A percentile compares a stretch with the other conserved stretches of the same genome.
Evolutionary conservation across 2,888 invertebrate species (phyloP).

Genomic region (Ophioninae sp.): DNA sequence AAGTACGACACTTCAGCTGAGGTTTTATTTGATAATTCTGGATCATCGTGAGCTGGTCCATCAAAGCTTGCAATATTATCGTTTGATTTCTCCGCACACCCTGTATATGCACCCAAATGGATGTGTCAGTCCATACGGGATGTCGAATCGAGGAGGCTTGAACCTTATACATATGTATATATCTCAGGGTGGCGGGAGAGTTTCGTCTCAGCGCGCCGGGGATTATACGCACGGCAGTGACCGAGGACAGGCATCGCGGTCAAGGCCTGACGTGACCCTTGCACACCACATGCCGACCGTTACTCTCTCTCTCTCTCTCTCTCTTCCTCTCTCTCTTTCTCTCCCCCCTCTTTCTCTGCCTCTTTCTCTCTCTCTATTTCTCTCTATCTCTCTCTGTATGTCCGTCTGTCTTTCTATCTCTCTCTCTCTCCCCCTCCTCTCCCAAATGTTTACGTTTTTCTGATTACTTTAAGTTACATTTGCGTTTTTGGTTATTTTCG

Average conservation of each 20-base stretch:
- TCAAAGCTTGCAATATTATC: too few relatives aligned
- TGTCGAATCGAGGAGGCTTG: slow-evolving; percentile 23
- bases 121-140: slow-evolving; percentile 5
- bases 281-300: slow-evolving; percentile 60
- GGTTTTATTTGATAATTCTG: too few relatives aligned
- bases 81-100: too few relatives aligned
- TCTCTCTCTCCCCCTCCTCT: background rate
- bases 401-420: background rate
- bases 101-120: background rate
- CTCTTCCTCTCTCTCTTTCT: slow-evolving; percentile 16
- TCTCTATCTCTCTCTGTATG: background rate
- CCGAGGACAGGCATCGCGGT: slow-evolving; percentile 66
- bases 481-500: too few relatives aligned
- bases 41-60: too few relatives aligned
- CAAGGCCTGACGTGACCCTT: slow-evolving; percentile 65
- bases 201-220: slow-evolving; percentile 60
- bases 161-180: slow-evolving; percentile 9
- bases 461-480: too few relatives aligned
- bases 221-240: slow-evolving; percentile 63
- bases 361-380: slow-evolving; percentile 20
- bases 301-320: slow-evolving; percentile 47
- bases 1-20: too few relatives aligned
- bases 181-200: slow-evolving; percentile 49
- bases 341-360: slow-evolving; percentile 22
- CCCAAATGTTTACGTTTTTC: too few relatives aligned